Evolutionary conservation across 1,140 invertebrate genomes (phyloP), one percentile per base, ranked within the genome.

Genomic region (Drosophila novamexicana): DNA sequence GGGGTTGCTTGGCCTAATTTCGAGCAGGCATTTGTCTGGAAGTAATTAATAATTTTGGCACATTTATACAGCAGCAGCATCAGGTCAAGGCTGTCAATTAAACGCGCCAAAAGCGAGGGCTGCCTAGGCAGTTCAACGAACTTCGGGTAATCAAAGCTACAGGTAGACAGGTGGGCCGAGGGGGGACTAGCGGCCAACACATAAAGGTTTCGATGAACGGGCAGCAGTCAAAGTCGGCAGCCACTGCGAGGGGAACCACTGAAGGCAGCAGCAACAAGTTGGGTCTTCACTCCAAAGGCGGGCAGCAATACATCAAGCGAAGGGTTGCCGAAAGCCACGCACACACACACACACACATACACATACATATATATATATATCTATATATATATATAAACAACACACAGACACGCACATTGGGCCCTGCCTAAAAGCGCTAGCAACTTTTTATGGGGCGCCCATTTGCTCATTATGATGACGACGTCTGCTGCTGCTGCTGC

Each of bases 1-100:
- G 83, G 82, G 84, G 82, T 86, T 86, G 75, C 36, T 61, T 29
- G 52, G 44, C 53, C 53, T 37, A 8, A n/a, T 73, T 72, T 14
- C 47, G 18, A 65, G 22, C 18, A 14, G 45, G n/a, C 56, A 56
- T 18, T 69, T 52, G 18, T 14, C 54, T 66, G 67, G 59, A 65
- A 72, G 59, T 82, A 86, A 86, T 86, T 86, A 86, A 74, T 77
- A 76, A 36, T 65, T 78, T 86, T 76, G 83, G 56, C 68, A 70
- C 67, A 85, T 71, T 83, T 77, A 65, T 9, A 16, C 59, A n/a
- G 14, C 14, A 14, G 47, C 10, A 16, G 52, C 44, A 75, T 40
- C 72, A 65, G 72, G 76, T 75, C 76, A 76, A 79, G 76, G 76
- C 59, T 70, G 54, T 40, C 47, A 50, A 52, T 54, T 34, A 47